Base-by-base conservation (phyloP, 2,888 invertebrate genomes). In the Zhuqinia jingwanae region DNA sequence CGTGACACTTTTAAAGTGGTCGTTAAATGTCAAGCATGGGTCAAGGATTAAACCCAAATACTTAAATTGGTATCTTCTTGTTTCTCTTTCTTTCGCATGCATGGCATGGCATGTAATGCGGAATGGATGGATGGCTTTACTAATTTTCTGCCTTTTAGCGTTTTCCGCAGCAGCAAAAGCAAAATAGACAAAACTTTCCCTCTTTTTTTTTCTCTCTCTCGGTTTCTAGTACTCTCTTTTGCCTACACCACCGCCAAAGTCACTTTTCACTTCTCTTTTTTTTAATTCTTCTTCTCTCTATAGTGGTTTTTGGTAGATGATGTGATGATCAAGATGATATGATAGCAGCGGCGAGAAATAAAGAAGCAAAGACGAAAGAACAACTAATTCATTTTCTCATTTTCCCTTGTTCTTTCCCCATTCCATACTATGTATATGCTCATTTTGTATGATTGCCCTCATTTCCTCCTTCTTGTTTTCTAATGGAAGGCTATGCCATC, bases 361-460 rank as follows among this genome's bases (percentile, higher is more conserved):
- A 30, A 53, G 50, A 20, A 20, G 30, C 5, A 58, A 58, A 17
- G 22, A 58, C n/a, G 22, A 58, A 0, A 36, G 77, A 77, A 53
- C 75, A 70, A 75, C 82, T 73, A 60, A 81, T 80, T 80, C 80
- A 81, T 73, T 81, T 81, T 73, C 81, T 70, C 81, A 81, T 60
- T 81, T 73, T 73, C 60, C 73, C 68, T 36, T 80, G 77, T 65
- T 65, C 60, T 56, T 45, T 22, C n/a, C 30, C 3, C 36, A 6
- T 36, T 79, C 63, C n/a, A 68, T 36, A 22, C 22, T 68, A 42
- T 22, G 20, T 25, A 10, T 25, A 36, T 36, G 36, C 8, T 36
- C 36, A 36, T 42, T 22, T 73, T 22, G 20, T 22, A 8, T 47
- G 2, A 47, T 47, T 65, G 2, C 17, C 27, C 65, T 27, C 17